Conservation (phyloP, 2,888 invertebrate genomes). For the Girardia tigrina region DNA sequence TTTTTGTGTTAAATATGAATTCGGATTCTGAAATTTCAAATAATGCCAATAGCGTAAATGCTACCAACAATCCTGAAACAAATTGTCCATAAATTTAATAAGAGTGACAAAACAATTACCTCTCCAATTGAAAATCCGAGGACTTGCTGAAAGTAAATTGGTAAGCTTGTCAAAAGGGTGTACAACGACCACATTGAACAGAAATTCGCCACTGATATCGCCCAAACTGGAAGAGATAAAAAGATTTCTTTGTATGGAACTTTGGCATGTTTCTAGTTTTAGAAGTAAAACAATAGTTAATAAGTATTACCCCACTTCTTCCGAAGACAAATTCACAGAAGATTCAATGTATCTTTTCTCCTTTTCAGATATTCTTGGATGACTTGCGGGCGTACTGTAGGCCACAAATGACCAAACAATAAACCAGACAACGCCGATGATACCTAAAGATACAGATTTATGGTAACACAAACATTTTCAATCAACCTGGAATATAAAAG, state of each 20-base stretch:
- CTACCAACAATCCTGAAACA: too few relatives aligned
- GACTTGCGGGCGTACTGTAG: conserved; percentile 48
- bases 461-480: too few relatives aligned
- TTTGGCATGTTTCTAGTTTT: not conserved
- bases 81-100: too few relatives aligned
- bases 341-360: not conserved
- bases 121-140: conserved; percentile 7
- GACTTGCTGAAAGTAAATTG: not conserved
- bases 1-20: too few relatives aligned
- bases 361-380: conserved; percentile 43
- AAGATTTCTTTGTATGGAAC: conserved; percentile 21
- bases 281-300: not conserved
- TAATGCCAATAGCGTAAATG: too few relatives aligned
- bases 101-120: too few relatives aligned
- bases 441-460: conserved; percentile 44
- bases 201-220: not conserved
- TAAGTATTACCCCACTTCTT: not conserved
- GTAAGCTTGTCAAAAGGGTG: conserved; percentile 7
- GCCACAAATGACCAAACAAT: conserved; percentile 48
- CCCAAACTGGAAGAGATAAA: conserved; percentile 21
- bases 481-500: conserved; percentile 46
- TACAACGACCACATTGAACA: conserved; percentile 16
- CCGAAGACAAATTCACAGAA: not conserved
- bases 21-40: too few relatives aligned
- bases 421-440: conserved; percentile 60